Conservation (phyloP, 1,140 invertebrate genomes). For the Lerema accius region DNA sequence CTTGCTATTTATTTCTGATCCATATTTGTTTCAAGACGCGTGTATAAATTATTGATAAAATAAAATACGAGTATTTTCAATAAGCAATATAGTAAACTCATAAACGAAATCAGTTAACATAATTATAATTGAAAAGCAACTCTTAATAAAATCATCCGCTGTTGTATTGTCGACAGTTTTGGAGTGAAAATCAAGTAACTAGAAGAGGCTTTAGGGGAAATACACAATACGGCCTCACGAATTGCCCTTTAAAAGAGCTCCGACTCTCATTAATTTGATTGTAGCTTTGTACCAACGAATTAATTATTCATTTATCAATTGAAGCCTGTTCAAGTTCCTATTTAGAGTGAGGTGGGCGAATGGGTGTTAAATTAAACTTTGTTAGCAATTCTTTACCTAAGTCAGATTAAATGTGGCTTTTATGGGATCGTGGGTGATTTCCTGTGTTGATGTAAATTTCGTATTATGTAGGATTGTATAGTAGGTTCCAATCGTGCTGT, state of each 20-base stretch:
- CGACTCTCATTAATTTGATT: slow-evolving; percentile 30
- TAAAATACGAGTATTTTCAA: no score
- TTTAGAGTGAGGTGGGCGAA: slow-evolving; percentile 12
- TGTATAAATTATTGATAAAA: no score
- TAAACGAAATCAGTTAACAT: not conserved
- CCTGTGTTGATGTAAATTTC: no score
- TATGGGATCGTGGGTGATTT: no score
- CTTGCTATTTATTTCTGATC: no score
- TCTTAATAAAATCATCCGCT: not conserved
- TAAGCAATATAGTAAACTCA: no score
- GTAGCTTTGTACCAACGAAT: slow-evolving; percentile 25
- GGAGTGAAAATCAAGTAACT: not conserved
- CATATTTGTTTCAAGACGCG: no score
- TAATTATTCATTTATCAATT: slow-evolving; percentile 32
- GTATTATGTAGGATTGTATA: no score
- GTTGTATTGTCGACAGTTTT: not conserved
- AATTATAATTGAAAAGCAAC: not conserved
- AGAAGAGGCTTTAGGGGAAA: slow-evolving; percentile 6
- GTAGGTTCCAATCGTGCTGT: no score
- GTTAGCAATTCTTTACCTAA: not conserved
- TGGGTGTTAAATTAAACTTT: not conserved
- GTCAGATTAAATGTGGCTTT: not conserved
- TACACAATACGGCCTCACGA: slow-evolving; percentile 15
- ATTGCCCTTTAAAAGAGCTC: slow-evolving; percentile 15
- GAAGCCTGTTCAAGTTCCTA: slow-evolving; percentile 18